phyloP scores from a whole-genome alignment of 2,113 vertebrate species.

The sheep (Ovis aries) region ARS-UI_Ramb_v3.0 NC_056060.1:78028001-78028500 shows the following conservation, averaged over 20 bases:
- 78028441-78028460: slow-evolving; percentile 59
- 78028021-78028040: slow-evolving; percentile 21
- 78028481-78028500: slow-evolving; percentile 59
- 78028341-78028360: slow-evolving; percentile 50
- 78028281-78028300: slow-evolving; percentile 53
- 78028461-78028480: slow-evolving; percentile 61
- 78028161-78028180: slow-evolving; percentile 72
- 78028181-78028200: slow-evolving; percentile 55
- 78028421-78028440: slow-evolving; percentile 56
- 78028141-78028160: slow-evolving; percentile 42
- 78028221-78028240: not conserved
- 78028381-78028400: slow-evolving; percentile 46
- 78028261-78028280: slow-evolving; percentile 37
- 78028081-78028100: not conserved
- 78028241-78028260: not conserved
- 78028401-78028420: slow-evolving; percentile 62
- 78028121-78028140: slow-evolving; percentile 58
- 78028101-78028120: slow-evolving; percentile 32
- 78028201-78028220: slow-evolving; percentile 65
- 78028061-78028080: slow-evolving; percentile 7
- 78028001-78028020: slow-evolving; percentile 16
- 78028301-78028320: slow-evolving; percentile 51
- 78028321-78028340: slow-evolving; percentile 48
- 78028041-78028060: slow-evolving; percentile 28
- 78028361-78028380: slow-evolving; percentile 37